A percentile compares a stretch with the other conserved stretches of the same genome.
Evolutionary conservation across 92 coral and sea anemone species (phyloP).

Genomic region (Epizoanthus rinbou): DNA sequence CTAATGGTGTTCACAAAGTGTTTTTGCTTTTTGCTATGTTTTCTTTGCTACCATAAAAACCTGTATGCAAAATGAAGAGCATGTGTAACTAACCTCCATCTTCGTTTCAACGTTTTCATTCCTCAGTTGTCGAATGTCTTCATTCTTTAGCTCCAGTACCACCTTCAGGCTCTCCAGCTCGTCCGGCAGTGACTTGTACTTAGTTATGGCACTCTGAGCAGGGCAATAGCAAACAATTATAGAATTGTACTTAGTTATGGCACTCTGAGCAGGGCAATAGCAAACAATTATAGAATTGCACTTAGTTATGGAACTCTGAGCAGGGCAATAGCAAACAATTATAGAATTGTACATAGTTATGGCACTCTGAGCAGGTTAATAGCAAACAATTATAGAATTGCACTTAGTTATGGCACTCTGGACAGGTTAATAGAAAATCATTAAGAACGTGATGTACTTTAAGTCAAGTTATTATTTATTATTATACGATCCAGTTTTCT

Average conservation of each 20-base stretch:
- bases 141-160: conserved; percentile 91
- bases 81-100: conserved; percentile 67
- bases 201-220: conserved; percentile 82
- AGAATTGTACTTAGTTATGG: conserved; percentile 11
- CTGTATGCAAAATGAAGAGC: background rate
- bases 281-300: conserved; percentile 50
- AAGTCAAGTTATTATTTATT: conserved; percentile 42
- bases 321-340: background rate
- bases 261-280: conserved; percentile 41
- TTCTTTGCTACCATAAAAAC: background rate
- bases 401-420: too few relatives aligned
- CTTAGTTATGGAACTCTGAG: conserved; percentile 81
- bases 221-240: background rate
- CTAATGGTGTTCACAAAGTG: too few relatives aligned
- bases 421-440: too few relatives aligned
- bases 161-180: conserved; percentile 93
- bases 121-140: conserved; percentile 81
- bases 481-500: too few relatives aligned
- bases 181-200: conserved; percentile 87
- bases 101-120: conserved; percentile 71
- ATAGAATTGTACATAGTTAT: conserved; percentile 74
- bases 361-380: conserved; percentile 63
- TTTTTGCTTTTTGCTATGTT: too few relatives aligned
- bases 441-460: conserved; percentile 65
- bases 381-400: background rate